Evolutionary conservation across 2,888 invertebrate species (phyloP).

Genomic region (Antheraea yamamai): DNA sequence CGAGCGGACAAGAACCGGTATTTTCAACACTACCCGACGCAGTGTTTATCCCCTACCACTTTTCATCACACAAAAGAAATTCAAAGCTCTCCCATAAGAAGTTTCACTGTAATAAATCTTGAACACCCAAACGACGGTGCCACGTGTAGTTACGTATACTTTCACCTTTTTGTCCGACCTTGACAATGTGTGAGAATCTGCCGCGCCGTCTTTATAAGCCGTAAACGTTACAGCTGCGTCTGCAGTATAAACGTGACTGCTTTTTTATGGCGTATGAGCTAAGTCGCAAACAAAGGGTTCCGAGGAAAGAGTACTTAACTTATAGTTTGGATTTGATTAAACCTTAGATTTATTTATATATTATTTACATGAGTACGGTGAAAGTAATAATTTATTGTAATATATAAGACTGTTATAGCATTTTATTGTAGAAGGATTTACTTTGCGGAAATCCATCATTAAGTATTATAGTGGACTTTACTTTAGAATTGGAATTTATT

Average conservation of each 20-base stretch:
- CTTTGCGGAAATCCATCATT: too few species aligned
- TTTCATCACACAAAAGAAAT: too few species aligned
- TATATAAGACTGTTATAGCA: too few species aligned
- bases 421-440: too few species aligned
- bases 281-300: constrained; percentile 8
- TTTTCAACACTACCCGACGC: too few species aligned
- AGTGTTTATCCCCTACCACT: too few species aligned
- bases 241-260: constrained; percentile 9
- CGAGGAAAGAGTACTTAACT: background rate
- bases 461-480: too few species aligned
- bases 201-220: constrained; percentile 4
- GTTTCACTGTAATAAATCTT: constrained; percentile 24
- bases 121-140: constrained; percentile 19
- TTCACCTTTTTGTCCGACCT: constrained; percentile 22
- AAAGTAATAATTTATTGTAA: background rate
- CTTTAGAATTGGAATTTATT: too few species aligned
- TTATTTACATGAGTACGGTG: background rate
- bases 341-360: background rate
- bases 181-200: constrained; percentile 19
- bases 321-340: background rate
- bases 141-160: background rate
- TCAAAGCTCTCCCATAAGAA: too few species aligned
- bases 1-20: too few species aligned
- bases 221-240: constrained; percentile 9
- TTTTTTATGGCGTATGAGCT: constrained; percentile 5